A percentile compares a stretch with the other conserved stretches of the same genome.
Conservation (phyloP, 2,888 invertebrate genomes). For the Rotaria sp. region DNA sequence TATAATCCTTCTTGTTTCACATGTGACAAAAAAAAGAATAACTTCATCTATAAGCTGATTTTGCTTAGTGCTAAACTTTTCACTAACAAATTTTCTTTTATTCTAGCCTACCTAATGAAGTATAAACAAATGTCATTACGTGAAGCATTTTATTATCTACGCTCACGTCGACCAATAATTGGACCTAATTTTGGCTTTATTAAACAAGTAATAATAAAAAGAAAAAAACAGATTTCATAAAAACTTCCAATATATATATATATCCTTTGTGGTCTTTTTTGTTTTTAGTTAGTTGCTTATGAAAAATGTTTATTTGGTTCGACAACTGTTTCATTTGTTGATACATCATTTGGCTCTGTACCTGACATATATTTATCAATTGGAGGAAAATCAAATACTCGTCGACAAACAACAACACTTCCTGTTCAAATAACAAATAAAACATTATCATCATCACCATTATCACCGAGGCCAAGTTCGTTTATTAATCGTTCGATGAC, state of each 20-base stretch:
- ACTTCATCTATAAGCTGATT: too few relatives aligned
- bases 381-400: not conserved
- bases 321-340: slow-evolving; percentile 5
- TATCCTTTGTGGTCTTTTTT: not conserved
- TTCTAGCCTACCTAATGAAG: slow-evolving; percentile 8
- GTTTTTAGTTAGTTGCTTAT: not conserved
- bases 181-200: slow-evolving; percentile 17
- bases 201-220: not conserved
- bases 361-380: slow-evolving; percentile 9
- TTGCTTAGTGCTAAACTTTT: not conserved
- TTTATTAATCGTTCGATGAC: not conserved
- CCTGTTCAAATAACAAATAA: not conserved
- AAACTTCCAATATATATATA: not conserved
- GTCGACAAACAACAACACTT: not conserved
- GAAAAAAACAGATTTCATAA: not conserved
- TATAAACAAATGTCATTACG: slow-evolving; percentile 18
- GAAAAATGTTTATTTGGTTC: not conserved
- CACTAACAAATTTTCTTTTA: not conserved
- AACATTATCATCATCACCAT: not conserved
- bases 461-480: not conserved
- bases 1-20: too few relatives aligned
- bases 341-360: not conserved
- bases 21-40: too few relatives aligned
- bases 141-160: slow-evolving; percentile 4
- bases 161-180: not conserved